Evolutionary conservation across 2,797 vertebrate species (phyloP).

Genomic region (Lerista edwardsae): DNA sequence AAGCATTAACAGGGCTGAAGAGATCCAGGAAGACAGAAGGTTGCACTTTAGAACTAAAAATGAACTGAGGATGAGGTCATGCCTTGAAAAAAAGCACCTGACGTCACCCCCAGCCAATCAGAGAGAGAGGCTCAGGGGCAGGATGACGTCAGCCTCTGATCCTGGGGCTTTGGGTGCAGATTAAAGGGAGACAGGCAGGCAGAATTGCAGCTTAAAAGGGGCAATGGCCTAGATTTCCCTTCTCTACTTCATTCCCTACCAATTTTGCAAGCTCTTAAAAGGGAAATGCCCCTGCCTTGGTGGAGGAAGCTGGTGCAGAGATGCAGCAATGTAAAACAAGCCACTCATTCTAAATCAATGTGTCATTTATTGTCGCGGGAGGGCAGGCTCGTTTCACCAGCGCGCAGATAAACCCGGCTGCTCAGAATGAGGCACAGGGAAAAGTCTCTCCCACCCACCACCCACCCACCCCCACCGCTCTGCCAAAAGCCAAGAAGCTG

Average conservation of each 20-base stretch:
- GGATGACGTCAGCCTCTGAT: constrained; percentile 86
- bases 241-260: neutral
- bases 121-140: constrained; percentile 76
- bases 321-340: neutral
- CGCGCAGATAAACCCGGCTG: neutral
- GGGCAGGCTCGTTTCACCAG: neutral
- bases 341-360: neutral
- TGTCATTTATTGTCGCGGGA: constrained; percentile 8
- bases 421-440: neutral
- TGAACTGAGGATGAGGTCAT: constrained; percentile 89
- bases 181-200: constrained; percentile 73
- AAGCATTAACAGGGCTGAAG: constrained; percentile 56
- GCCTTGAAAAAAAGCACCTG: constrained; percentile 81
- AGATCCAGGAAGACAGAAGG: constrained; percentile 71
- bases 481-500: neutral
- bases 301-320: neutral
- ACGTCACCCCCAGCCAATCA: constrained; percentile 95
- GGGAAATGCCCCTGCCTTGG: constrained; percentile 4
- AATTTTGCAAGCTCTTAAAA: constrained; percentile 34
- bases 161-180: constrained; percentile 66
- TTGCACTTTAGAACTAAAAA: constrained; percentile 83
- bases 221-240: constrained; percentile 6
- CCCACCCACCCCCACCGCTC: too few species aligned
- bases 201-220: constrained; percentile 29
- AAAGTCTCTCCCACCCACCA: too few species aligned